Base-by-base conservation (phyloP, 2,113 vertebrate genomes). In the Ivindomyrus marchei region DNA sequence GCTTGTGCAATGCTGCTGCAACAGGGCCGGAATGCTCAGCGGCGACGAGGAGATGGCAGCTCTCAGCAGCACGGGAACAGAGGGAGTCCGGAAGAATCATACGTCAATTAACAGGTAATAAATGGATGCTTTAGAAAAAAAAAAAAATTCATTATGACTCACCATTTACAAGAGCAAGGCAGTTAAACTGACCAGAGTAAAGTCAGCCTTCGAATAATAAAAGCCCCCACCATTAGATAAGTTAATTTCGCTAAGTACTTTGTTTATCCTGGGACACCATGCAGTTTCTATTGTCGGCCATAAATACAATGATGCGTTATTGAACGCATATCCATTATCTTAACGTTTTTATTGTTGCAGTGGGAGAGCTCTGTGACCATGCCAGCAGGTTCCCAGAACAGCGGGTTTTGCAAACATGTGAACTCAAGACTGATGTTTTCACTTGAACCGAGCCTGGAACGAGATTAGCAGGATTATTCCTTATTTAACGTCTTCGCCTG, bases 291-390 rank as follows among this genome's bases (percentile, higher is more conserved):
- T 95, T 93, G 94, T 93, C 66, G 56, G 93, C 94, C 93, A 93
- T 94, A 94, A 96, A 95, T 93, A 94, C 93, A 95, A 92, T 94
- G 93, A 95, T 96, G 94, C 95, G 96, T 96, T 95, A 96, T 96
- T 95, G 94, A 96, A 93, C 94, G 94, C 94, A 94, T 95, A 95
- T 95, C 95, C 93, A 96, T 96, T 96, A 96, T 95, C 94, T 94
- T 92, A 88, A 89, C 94, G 94, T 96, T 96, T 96, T 96, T 94
- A 97, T 95, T 94, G 94, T 91, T 91, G 91, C 94, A 95, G 93
- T 94, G 94, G 91, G 93, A 85, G 39, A 58, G 27, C 47, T 53
- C 10, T 27, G n/a, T 46, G 6, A 45, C 70, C 74, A 66, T 21
- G 11, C 21, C 27, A 49, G 3, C 52, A 1, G 53, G 31, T 84